Evolutionary conservation across 1,140 invertebrate species (phyloP).

Genomic region (Periplaneta americana): DNA sequence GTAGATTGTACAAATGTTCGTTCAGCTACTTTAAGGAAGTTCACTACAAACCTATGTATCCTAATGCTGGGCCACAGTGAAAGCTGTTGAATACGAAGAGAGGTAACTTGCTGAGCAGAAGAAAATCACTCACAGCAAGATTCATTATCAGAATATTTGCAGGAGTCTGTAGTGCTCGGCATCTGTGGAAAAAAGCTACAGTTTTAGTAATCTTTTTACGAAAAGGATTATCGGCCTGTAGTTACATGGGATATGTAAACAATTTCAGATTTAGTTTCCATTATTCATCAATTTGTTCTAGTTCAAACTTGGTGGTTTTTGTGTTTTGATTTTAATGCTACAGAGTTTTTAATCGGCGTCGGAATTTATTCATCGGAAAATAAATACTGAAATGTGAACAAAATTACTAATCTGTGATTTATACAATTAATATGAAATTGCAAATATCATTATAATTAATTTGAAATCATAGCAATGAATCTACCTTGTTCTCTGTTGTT

Average conservation of each 20-base stretch:
- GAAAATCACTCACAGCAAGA: slow-evolving; percentile 67
- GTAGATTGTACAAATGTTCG: no score
- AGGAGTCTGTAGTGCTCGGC: slow-evolving; percentile 61
- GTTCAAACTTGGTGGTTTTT: not conserved
- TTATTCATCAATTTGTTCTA: not conserved
- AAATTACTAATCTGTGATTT: no score
- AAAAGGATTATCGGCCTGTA: not conserved
- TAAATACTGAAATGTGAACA: no score
- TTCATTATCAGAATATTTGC: slow-evolving; percentile 73
- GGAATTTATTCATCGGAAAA: not conserved
- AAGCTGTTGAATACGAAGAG: slow-evolving; percentile 67
- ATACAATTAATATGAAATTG: no score
- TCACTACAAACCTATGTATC: slow-evolving; percentile 56
- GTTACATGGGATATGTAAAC: not conserved
- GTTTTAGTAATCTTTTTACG: not conserved
- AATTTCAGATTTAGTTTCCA: not conserved
- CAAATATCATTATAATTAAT: no score
- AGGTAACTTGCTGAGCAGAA: slow-evolving; percentile 62
- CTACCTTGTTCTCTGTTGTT: no score
- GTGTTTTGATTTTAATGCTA: not conserved
- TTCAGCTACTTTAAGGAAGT: not conserved
- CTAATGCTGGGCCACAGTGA: slow-evolving; percentile 57
- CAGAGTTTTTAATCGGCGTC: not conserved
- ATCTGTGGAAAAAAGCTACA: slow-evolving; percentile 43
- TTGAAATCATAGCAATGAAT: no score